Base-by-base conservation (phyloP, 2,797 vertebrate genomes). In the Gymnocypris eckloni region DNA sequence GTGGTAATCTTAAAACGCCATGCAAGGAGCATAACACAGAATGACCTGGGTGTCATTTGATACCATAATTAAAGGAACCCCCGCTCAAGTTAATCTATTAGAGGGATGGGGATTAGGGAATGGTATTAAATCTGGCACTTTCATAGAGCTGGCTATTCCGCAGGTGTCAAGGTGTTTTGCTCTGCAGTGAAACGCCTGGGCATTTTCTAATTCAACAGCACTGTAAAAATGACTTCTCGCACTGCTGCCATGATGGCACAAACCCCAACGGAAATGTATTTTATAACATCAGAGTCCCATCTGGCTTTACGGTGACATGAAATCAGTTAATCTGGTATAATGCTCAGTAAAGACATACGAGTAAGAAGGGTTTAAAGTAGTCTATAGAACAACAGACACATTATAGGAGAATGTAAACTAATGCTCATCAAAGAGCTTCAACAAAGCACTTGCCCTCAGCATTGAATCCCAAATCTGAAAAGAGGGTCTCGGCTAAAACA, bases 1-100 rank as follows among this genome's bases (percentile, higher is more conserved):
- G 64, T 82, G 61, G 64, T 84, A 87, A 89, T 88, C 86, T 86
- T 80, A 77, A 91, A 93, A 93, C 93, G 90, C 92, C 89, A 92
- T 91, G 92, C 92, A 92, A 95, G 93, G 90, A 93, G 91, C 88
- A 89, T 91, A 91, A 93, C 91, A 88, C 85, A 90, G 92, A 94
- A 91, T 91, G 80, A 92, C 91, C 92, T 89, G 87, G 56, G 90
- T 93, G 93, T 92, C 93, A 93, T 92, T 88, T 92, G 91, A 94
- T 93, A 93, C 90, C 92, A 91, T 94, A 93, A 95, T 95, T 94
- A 94, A 95, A 94, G 90, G 92, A 92, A 94, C 93, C 91, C 92
- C 89, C 89, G 80, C 87, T 73, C 87, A 88, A 90, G 90, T 94
- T 92, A 94, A 95, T 94, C 91, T 94, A 94, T 94, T 94, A 94